Base-by-base conservation (phyloP, 2,797 vertebrate genomes). In the Propithecus deckenii region DNA sequence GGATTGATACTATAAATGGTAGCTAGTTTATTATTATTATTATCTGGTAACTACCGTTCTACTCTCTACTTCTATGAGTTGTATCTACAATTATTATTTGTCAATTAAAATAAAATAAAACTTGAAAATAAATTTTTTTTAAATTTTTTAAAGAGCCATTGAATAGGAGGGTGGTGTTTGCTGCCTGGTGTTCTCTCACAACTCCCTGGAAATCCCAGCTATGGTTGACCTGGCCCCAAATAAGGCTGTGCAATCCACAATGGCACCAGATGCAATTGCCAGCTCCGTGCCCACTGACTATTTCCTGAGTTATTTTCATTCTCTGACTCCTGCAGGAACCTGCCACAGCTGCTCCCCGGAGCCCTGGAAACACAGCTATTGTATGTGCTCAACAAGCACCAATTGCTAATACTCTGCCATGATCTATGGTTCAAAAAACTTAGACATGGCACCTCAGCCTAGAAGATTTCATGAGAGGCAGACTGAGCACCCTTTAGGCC, bases 151-250 rank as follows among this genome's bases (percentile, higher is more conserved):
- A 10, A 96, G 59, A 94, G 46, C 89, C 91, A 98, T 55, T 96
- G 91, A 95, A 80, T 0, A 6, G 46, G 93, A 93, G 87, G 75
- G 89, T 90, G 87, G 63, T 43, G 67, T 81, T 88, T 57, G 63
- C 94, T 96, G 93, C 63, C 95, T 75, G 88, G 1, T 12, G 86
- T 89, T 86, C 86, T 96, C 71, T 97, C 79, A 93, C 89, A 67
- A 71, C 59, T 87, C 48, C 48, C 18, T 96, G 69, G 81, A 97
- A 98, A 95, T 96, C 41, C 61, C 74, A 98, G 91, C 96, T 97
- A 96, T 65, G 75, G 81, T 91, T 95, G 90, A 95, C 94, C 92
- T 94, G 71, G 65, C 57, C 35, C 75, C 75, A 61, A 9, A 0
- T 0, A 69, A 96, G 90, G n/a, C 57, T 95, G 52, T 0, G 0